These are phyloP conservation scores for Tragelaphus strepsiceros DNA, from an alignment of 2,113 vertebrate species.

Conservation along the genomic window DNA sequence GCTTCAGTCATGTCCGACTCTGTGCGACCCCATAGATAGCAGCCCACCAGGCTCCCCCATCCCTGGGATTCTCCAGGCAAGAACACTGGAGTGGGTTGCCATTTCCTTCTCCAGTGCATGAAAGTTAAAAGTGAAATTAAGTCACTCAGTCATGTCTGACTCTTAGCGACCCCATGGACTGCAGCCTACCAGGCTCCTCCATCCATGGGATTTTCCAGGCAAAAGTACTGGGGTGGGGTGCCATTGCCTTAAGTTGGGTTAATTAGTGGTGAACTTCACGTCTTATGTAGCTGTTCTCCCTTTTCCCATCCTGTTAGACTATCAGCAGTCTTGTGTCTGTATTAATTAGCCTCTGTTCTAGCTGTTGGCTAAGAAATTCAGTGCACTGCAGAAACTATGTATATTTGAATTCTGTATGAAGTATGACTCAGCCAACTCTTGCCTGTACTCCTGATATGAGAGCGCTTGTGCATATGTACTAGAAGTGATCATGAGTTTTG, in stretches of 20 bases:
- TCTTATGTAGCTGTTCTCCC: background rate
- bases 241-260: background rate
- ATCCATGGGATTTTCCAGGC: too few species aligned
- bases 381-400: background rate
- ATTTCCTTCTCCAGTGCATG: too few species aligned
- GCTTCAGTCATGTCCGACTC: too few species aligned
- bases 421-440: background rate
- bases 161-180: too few species aligned
- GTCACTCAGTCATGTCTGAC: too few species aligned
- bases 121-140: too few species aligned
- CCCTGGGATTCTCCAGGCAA: too few species aligned
- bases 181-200: too few species aligned
- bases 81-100: too few species aligned
- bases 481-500: background rate
- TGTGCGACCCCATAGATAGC: too few species aligned
- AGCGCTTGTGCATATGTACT: background rate
- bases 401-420: background rate
- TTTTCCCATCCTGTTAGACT: background rate
- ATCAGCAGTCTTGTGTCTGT: background rate
- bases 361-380: background rate
- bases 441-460: background rate
- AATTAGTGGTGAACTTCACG: background rate
- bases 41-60: too few species aligned
- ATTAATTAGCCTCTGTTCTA: background rate
- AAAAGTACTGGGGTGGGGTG: too few species aligned